Evolutionary conservation across 2,797 vertebrate genomes (phyloP), one percentile per base, ranked within the genome.

Genomic region (Iguana delicatissima): DNA sequence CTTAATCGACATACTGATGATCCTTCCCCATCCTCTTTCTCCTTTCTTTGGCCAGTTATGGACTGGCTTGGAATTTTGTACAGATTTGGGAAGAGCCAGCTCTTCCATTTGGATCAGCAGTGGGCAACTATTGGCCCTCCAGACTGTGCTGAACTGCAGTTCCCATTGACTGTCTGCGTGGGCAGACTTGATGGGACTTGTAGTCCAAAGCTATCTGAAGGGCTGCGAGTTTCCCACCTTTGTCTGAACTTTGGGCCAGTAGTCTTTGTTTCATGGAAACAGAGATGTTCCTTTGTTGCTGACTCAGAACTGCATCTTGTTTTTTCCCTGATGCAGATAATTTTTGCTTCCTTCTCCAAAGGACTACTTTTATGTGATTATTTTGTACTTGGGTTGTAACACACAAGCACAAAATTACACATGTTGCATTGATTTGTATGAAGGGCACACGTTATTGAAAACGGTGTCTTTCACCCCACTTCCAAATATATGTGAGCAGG

Each of bases 1-100:
- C 93, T 95, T 91, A 83, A 89, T 80, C 88, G 86, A 86, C 0
- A 72, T 86, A 76, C 87, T 91, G 85, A 72, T n/a, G 80, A 38
- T 52, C 20, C 87, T 85, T 87, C 84, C 35, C 67, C 20, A 29
- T 2, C 59, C 77, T 42, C 0, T 42, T 79, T 87, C 18, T 29
- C 26, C 32, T 88, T 72, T n/a, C 26, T 80, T 84, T 87, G 73
- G 73, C 80, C 69, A 90, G 80, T 83, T 55, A 35, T 84, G 42
- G 84, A 3, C 35, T 79, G 74, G 62, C 73, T 84, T 62, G 32
- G 72, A 79, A 77, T 42, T 14, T 46, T 38, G 77, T 32, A 42
- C 42, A 69, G 80, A 32, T 59, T 62, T 79, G 32, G 42, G 59
- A 88, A 77, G 64, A 79, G 80, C n/a, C 14, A 22, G 67, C 22